Evolutionary conservation across 2,113 vertebrate genomes (phyloP).

Genomic region (Leptosomus discolor): DNA sequence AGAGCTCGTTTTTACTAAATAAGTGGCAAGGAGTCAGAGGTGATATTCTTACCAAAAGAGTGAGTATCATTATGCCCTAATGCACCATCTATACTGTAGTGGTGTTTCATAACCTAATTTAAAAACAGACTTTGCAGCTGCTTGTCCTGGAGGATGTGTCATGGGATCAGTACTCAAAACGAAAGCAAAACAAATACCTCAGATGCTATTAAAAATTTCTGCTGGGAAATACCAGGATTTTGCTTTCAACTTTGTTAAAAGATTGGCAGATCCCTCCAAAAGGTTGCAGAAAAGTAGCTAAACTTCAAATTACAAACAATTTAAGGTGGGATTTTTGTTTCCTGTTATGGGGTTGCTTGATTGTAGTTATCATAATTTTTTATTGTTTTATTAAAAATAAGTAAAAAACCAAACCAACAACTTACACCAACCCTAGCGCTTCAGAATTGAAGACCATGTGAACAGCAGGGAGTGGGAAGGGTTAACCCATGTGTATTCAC

Average conservation of each 20-base stretch:
- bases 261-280: neutral
- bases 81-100: neutral
- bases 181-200: neutral
- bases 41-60: neutral
- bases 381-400: neutral
- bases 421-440: neutral
- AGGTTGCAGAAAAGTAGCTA: neutral
- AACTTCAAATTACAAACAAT: neutral
- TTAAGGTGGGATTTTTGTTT: neutral
- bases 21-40: neutral
- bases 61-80: neutral
- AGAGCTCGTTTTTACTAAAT: neutral
- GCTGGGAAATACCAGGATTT: neutral
- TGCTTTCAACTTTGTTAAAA: neutral
- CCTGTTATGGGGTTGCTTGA: neutral
- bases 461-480: neutral
- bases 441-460: neutral
- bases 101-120: neutral
- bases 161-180: neutral
- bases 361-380: neutral
- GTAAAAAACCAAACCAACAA: neutral
- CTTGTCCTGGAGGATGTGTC: neutral
- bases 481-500: neutral
- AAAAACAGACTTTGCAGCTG: neutral
- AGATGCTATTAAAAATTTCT: neutral